A percentile compares a stretch with the other conserved stretches of the same genome.
Evolutionary conservation across 1,140 invertebrate species (phyloP).

Genomic region (Bombus pyrosoma): DNA sequence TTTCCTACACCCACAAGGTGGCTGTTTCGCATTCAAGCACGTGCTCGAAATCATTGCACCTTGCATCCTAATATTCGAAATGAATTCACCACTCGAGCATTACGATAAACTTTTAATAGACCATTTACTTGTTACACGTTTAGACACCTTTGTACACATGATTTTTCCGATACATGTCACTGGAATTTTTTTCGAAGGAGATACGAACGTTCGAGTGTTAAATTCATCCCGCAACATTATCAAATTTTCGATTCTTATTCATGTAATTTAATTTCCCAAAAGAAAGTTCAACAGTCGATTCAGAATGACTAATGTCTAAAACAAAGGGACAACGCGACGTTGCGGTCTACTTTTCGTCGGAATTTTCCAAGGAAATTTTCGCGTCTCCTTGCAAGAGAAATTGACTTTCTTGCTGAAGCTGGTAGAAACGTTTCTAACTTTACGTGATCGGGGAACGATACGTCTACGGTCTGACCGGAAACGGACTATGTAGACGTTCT

Average conservation of each 20-base stretch:
- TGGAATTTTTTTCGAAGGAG: no score
- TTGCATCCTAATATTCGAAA: not conserved
- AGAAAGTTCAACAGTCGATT: not conserved
- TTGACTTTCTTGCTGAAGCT: conserved; percentile 31
- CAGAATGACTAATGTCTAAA: conserved; percentile 15
- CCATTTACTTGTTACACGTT: no score
- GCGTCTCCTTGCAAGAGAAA: conserved; percentile 12
- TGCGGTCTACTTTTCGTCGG: conserved; percentile 1
- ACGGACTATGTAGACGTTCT: conserved; percentile 38
- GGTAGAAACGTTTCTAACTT: conserved; percentile 41
- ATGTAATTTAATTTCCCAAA: not conserved
- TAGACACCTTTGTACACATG: no score
- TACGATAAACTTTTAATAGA: not conserved
- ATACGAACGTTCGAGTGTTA: not conserved
- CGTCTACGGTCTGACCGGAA: conserved; percentile 48
- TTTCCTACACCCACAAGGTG: conserved; percentile 36
- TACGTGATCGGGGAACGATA: conserved; percentile 68
- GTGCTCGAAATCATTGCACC: conserved; percentile 33
- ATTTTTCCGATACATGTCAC: not conserved
- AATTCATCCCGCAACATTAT: not conserved
- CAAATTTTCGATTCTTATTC: not conserved
- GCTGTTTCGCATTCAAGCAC: not conserved
- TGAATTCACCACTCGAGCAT: not conserved
- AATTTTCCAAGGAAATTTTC: conserved; percentile 26
- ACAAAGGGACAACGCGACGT: not conserved